Percentiles rank a stretch among this genome's conserved stretches.
Conservation (phyloP, 1,140 invertebrate genomes). For the Venturia canescens region DNA sequence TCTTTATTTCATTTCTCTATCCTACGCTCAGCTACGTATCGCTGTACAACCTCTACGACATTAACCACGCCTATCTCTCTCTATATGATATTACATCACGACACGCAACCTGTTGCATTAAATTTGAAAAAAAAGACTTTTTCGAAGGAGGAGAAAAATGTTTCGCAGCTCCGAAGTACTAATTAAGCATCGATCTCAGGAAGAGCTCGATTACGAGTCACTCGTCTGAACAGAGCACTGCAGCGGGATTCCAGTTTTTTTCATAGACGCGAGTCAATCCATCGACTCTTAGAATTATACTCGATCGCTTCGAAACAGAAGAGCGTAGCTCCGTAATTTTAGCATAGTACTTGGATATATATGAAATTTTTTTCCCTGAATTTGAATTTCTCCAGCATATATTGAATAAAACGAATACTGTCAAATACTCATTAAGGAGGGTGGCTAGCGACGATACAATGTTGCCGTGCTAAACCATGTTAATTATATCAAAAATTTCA, state of each 20-base stretch:
- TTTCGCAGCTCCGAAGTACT: slow-evolving; percentile 18
- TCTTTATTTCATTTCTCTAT: slow-evolving; percentile 25
- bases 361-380: too few species aligned
- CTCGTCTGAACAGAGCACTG: not conserved
- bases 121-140: not conserved
- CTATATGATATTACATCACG: slow-evolving; percentile 18
- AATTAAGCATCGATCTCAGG: slow-evolving; percentile 21
- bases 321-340: not conserved
- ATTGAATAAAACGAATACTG: too few species aligned
- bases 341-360: too few species aligned
- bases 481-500: too few species aligned
- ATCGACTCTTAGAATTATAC: not conserved
- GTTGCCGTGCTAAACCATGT: too few species aligned
- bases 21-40: not conserved
- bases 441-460: too few species aligned
- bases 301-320: not conserved
- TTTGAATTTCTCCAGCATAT: too few species aligned
- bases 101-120: slow-evolving; percentile 29
- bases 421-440: too few species aligned
- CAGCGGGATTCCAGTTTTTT: not conserved
- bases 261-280: not conserved
- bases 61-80: not conserved
- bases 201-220: slow-evolving; percentile 30
- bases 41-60: not conserved
- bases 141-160: not conserved